Evolutionary conservation across 2,113 vertebrate species (phyloP).

Genomic region (Trinectes maculatus): DNA sequence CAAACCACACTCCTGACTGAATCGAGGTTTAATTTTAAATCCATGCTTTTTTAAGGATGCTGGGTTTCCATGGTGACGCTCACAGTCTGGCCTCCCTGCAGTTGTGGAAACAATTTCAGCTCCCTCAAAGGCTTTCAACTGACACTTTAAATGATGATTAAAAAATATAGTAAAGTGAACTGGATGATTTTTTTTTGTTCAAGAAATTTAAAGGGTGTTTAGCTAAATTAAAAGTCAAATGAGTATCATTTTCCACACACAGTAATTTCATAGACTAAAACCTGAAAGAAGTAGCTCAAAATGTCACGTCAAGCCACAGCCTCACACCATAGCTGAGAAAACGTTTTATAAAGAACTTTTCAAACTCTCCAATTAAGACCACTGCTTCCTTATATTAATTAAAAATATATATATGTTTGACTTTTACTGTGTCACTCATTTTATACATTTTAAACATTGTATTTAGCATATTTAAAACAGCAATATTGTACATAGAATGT

Average conservation of each 20-base stretch:
- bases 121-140: conserved; percentile 1
- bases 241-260: neutral
- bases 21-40: conserved; percentile 17
- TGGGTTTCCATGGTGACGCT: conserved; percentile 61
- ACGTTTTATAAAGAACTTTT: too few relatives aligned
- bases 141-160: conserved; percentile 19
- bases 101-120: conserved; percentile 35
- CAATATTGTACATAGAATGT: too few relatives aligned
- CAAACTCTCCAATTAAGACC: neutral
- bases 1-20: neutral
- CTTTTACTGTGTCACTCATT: too few relatives aligned
- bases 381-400: neutral
- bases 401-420: too few relatives aligned
- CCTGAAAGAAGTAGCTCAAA: neutral
- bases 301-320: too few relatives aligned
- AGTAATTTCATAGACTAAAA: conserved; percentile 3
- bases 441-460: too few relatives aligned
- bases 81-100: conserved; percentile 15
- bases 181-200: too few relatives aligned
- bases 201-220: too few relatives aligned
- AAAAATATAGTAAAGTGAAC: conserved; percentile 19
- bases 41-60: conserved; percentile 15
- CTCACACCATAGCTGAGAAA: too few relatives aligned
- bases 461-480: too few relatives aligned
- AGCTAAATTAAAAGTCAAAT: neutral